phyloP scores from a whole-genome alignment of 2,888 invertebrate genomes.

The Drosophila rellima region DNA sequence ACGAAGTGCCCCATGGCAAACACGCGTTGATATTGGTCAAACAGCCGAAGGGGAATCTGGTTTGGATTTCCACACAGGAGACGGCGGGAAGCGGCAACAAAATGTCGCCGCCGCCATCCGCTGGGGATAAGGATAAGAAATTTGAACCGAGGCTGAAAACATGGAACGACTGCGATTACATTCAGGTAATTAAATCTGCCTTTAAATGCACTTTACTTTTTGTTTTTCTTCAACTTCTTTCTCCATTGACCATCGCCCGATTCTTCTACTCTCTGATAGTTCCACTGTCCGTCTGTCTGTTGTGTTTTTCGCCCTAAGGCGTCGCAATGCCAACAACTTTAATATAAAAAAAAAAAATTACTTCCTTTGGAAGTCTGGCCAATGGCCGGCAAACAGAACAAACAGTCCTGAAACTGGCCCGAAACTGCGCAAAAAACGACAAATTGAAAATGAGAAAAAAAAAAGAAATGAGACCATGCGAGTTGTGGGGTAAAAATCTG shows the following conservation, averaged over 20 bases:
- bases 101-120: conserved; percentile 87
- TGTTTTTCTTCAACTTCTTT: conserved; percentile 21
- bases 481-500: conserved; percentile 55
- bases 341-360: conserved; percentile 74
- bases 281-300: conserved; percentile 2
- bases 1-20: conserved; percentile 94
- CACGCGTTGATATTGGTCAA: conserved; percentile 94
- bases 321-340: conserved; percentile 53
- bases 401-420: conserved; percentile 22
- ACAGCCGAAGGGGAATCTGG: conserved; percentile 93
- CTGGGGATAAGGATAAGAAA: conserved; percentile 87
- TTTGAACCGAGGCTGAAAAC: conserved; percentile 87
- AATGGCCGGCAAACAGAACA: conserved; percentile 60
- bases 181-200: conserved; percentile 87
- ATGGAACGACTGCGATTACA: conserved; percentile 95
- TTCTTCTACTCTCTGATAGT: conserved; percentile 17
- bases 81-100: conserved; percentile 86
- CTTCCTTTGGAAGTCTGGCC: conserved; percentile 68
- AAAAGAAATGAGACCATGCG: conserved; percentile 64
- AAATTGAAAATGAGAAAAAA: conserved; percentile 64
- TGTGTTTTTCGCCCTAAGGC: conserved; percentile 10
- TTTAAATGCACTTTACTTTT: conserved; percentile 62
- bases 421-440: conserved; percentile 68
- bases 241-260: conserved; percentile 4
- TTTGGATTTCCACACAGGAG: conserved; percentile 92